Conservation (phyloP, 64 coral and sea anemone genomes). For the Montipora capricornis region DNA sequence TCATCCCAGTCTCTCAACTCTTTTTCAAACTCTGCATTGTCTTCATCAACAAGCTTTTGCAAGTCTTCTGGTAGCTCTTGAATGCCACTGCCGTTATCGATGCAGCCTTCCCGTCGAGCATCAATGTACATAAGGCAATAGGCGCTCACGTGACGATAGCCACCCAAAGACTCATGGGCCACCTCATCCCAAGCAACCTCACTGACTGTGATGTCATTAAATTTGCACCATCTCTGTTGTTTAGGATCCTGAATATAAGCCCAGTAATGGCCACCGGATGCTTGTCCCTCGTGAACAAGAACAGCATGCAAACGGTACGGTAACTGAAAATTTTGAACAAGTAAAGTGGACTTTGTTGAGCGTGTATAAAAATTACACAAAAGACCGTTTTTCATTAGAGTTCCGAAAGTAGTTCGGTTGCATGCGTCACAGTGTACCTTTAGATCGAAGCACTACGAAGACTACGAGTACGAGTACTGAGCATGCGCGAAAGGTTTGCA, state of each 20-base stretch:
- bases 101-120: slow-evolving; percentile 64
- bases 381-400: too few relatives aligned
- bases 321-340: slow-evolving; percentile 52
- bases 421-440: too few relatives aligned
- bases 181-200: slow-evolving; percentile 95
- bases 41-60: slow-evolving; percentile 80
- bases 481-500: too few relatives aligned
- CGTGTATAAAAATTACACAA: too few relatives aligned
- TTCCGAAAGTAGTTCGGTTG: too few relatives aligned
- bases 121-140: slow-evolving; percentile 94
- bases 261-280: slow-evolving; percentile 94
- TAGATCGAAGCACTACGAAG: too few relatives aligned
- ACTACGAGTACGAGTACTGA: too few relatives aligned
- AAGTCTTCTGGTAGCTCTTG: slow-evolving; percentile 69
- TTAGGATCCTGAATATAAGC: slow-evolving; percentile 84
- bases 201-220: slow-evolving; percentile 95
- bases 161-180: slow-evolving; percentile 84
- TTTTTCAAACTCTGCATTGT: slow-evolving; percentile 87
- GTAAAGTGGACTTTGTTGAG: not conserved
- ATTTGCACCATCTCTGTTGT: slow-evolving; percentile 87
- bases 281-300: slow-evolving; percentile 94
- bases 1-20: slow-evolving; percentile 92
- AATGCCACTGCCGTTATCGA: slow-evolving; percentile 31
- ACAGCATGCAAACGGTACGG: slow-evolving; percentile 92
- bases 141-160: slow-evolving; percentile 89